A percentile compares a stretch with the other conserved stretches of the same genome.
Conservation (phyloP, 2,888 invertebrate genomes). For the Latrodectus hesperus region DNA sequence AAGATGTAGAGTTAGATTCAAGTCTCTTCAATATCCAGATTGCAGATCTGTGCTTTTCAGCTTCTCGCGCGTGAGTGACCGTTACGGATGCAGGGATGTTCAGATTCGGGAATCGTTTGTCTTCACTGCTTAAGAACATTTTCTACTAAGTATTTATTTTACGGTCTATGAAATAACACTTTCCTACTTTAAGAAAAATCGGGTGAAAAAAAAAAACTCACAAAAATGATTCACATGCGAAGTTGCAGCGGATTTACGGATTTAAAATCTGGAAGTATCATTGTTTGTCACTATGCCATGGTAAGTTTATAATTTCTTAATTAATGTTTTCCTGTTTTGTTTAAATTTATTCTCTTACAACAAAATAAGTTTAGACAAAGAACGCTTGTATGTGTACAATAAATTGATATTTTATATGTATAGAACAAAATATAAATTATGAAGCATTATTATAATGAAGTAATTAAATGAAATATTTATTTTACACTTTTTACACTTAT, state of each 20-base stretch:
- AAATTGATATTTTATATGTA: too few relatives aligned
- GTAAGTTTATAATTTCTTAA: constrained; percentile 36
- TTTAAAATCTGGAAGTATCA: constrained; percentile 69
- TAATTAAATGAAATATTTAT: too few relatives aligned
- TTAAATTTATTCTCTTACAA: too few relatives aligned
- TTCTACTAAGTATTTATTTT: constrained; percentile 26
- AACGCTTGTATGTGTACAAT: too few relatives aligned
- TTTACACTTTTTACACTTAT: too few relatives aligned
- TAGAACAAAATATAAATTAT: too few relatives aligned
- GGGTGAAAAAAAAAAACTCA: neutral
- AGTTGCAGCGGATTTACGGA: constrained; percentile 69
- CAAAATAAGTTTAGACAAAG: too few relatives aligned
- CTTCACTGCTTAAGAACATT: constrained; percentile 11
- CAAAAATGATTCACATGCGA: constrained; percentile 66
- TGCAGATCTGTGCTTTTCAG: neutral
- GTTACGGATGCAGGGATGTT: constrained; percentile 45
- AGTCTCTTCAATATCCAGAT: neutral
- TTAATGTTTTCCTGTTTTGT: too few relatives aligned
- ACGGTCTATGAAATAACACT: too few relatives aligned
- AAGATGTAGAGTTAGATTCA: constrained; percentile 2
- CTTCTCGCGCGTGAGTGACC: constrained; percentile 32
- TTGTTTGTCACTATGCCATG: constrained; percentile 70
- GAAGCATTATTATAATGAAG: too few relatives aligned
- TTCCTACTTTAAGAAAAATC: neutral
- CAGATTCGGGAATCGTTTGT: constrained; percentile 20